A percentile compares a stretch with the other conserved stretches of the same genome.
Evolutionary conservation across 2,797 vertebrate genomes (phyloP).

Genomic region (Triplophysa yarkandensis): DNA sequence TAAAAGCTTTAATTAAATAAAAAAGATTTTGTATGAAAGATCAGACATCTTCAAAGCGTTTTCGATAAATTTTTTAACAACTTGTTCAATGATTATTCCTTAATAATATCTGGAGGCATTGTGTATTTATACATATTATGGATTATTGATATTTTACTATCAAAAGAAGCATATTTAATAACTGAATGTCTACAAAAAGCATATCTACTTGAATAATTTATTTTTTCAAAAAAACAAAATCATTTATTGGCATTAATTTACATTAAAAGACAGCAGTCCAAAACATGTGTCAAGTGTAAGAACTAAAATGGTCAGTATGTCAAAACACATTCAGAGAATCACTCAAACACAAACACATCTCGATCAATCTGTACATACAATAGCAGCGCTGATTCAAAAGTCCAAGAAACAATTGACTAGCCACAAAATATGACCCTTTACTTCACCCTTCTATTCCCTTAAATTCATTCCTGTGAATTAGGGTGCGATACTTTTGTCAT

Average conservation of each 20-base stretch:
- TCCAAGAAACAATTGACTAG: slow-evolving; percentile 2
- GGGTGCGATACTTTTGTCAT: not conserved
- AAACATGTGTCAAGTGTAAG: slow-evolving; percentile 3
- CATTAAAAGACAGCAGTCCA: slow-evolving; percentile 15
- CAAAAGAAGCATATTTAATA: not conserved
- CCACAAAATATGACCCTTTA: not conserved
- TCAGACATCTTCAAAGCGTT: too few relatives aligned
- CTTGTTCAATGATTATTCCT: too few relatives aligned
- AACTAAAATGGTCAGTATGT: slow-evolving; percentile 15
- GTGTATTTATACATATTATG: not conserved
- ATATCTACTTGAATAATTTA: not conserved
- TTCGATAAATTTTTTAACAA: too few relatives aligned
- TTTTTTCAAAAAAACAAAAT: slow-evolving; percentile 4
- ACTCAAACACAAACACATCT: slow-evolving; percentile 19
- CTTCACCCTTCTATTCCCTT: not conserved
- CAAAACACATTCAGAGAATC: not conserved
- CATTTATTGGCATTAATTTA: slow-evolving; percentile 14
- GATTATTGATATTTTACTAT: not conserved
- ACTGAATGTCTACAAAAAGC: not conserved
- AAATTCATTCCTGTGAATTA: not conserved
- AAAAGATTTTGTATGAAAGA: too few relatives aligned
- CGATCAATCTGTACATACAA: not conserved
- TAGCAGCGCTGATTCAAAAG: not conserved
- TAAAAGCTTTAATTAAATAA: too few relatives aligned
- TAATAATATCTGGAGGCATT: not conserved